Evolutionary conservation across 2,888 invertebrate genomes (phyloP), one percentile per base, ranked within the genome.

Genomic region (Caenorhabditis virilis): DNA sequence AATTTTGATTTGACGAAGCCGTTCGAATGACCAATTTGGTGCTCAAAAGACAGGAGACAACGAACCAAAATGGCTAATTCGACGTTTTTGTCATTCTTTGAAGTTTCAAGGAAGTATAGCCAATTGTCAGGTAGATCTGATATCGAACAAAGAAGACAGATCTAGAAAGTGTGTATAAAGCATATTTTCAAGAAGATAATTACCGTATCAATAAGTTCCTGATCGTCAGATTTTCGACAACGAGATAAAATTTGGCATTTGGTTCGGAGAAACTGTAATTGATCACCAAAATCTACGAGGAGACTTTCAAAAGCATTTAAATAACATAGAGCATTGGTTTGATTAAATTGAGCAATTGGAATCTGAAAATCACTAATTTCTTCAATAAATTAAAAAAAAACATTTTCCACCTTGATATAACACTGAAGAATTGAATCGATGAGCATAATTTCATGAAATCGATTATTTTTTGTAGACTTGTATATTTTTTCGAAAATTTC

Each of bases 261-360:
- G 7, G 59, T 43, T 16, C 55, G 54, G 13, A 64, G 48, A 35
- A 59, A 64, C 20, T 64, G 64, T 25, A 64, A 27, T 51, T 64
- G 64, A 52, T 64, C 64, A 18, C 64, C 64, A 46, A 42, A 64
- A 45, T 64, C 64, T 13, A 59, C 59, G 13, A 64, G 42, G 22
- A 51, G 36, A 39, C 33, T 27, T 48, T 64, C 51, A 25, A 47
- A 64, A 3, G 41, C n/a, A n/a, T n/a, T n/a, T n/a, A n/a, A n/a
- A n/a, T n/a, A n/a, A n/a, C n/a, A n/a, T n/a, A n/a, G n/a, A n/a
- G n/a, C n/a, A n/a, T 25, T 50, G 4, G 35, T 25, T n/a, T 7
- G 25, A 16, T 36, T 13, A n/a, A 38, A 30, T 42, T 52, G 30
- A 11, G 26, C 27, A 7, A 25, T 1, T 0, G 42, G 33, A n/a